Conservation (phyloP, 2,797 vertebrate genomes). For the Parauchenoglanis ngamensis region DNA sequence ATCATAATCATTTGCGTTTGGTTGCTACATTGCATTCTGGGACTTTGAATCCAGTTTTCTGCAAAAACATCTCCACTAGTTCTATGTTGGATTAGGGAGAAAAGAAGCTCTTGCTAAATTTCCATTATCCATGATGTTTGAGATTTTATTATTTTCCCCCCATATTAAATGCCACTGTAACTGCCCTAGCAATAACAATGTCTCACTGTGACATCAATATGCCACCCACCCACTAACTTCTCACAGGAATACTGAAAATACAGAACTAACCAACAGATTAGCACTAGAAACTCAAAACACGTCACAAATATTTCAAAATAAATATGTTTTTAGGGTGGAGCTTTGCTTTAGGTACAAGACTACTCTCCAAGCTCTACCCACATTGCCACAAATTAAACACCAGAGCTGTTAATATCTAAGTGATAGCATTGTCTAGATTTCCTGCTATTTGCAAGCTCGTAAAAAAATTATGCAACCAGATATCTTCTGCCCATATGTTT, state of each 20-base stretch:
- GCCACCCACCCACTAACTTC: background rate
- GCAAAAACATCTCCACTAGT: background rate
- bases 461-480: slow-evolving; percentile 54
- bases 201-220: background rate
- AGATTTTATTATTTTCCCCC: background rate
- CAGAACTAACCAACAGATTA: background rate
- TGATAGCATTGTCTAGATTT: slow-evolving; percentile 62
- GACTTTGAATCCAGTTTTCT: background rate
- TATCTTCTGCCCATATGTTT: slow-evolving; percentile 54
- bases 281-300: background rate
- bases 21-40: background rate
- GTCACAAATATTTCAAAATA: background rate
- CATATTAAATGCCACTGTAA: background rate
- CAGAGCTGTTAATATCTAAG: slow-evolving; percentile 34
- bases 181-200: background rate
- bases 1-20: no score
- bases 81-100: background rate
- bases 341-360: background rate
- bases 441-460: slow-evolving; percentile 50
- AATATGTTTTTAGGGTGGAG: slow-evolving; percentile 11
- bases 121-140: background rate
- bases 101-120: background rate
- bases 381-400: slow-evolving; percentile 31
- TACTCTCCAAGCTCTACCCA: background rate
- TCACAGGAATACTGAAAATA: background rate